phyloP scores from a whole-genome alignment of 2,888 invertebrate species.

The Leptopterna dolabrata region DNA sequence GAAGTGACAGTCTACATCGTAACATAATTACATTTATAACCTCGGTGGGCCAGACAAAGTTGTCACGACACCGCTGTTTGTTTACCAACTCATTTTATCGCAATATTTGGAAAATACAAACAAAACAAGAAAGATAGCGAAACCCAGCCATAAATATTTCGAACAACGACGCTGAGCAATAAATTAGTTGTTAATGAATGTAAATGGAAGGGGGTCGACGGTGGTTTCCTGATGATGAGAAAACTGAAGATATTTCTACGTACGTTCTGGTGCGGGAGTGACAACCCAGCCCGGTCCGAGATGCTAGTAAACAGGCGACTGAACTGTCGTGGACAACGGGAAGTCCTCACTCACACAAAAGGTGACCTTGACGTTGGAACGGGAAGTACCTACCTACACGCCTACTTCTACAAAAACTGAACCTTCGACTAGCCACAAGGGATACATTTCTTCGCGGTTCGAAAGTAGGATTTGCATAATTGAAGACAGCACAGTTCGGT shows the following conservation, averaged over 20 bases:
- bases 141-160: background rate
- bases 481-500: background rate
- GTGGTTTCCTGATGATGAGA: background rate
- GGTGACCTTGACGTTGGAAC: background rate
- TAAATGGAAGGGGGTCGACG: background rate
- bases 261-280: constrained; percentile 3
- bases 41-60: background rate
- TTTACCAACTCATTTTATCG: too few relatives aligned
- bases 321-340: background rate
- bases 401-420: background rate
- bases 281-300: background rate
- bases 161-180: background rate
- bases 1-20: too few relatives aligned
- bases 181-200: background rate
- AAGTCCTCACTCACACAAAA: background rate
- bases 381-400: constrained; percentile 7
- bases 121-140: background rate
- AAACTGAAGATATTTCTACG: background rate
- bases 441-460: background rate
- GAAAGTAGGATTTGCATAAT: background rate
- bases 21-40: background rate
- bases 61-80: background rate
- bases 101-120: background rate
- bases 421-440: background rate
- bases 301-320: background rate